Conservation (phyloP, 2,888 invertebrate genomes). For the Caenorhabditis uteleia region DNA sequence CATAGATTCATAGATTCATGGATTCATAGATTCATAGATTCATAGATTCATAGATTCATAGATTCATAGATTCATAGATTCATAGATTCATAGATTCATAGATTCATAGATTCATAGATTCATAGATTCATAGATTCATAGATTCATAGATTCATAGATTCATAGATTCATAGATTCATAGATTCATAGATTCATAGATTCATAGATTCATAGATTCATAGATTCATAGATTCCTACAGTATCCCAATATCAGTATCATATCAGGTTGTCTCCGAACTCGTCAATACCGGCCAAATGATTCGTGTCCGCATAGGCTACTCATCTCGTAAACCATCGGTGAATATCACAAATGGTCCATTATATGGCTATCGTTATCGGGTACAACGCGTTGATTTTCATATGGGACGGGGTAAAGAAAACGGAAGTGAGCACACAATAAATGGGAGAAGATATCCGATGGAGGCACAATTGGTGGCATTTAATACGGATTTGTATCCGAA, state of each 20-base stretch:
- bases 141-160: too few species aligned
- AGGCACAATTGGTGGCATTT: slow-evolving; percentile 97
- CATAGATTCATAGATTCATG: too few species aligned
- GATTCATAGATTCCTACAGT: neutral
- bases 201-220: too few species aligned
- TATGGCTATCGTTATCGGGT: slow-evolving; percentile 55
- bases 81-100: too few species aligned
- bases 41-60: too few species aligned
- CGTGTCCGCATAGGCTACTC: slow-evolving; percentile 55
- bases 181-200: too few species aligned
- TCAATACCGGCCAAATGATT: slow-evolving; percentile 62
- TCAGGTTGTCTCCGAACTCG: slow-evolving; percentile 52
- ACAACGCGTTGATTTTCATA: slow-evolving; percentile 75
- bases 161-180: too few species aligned
- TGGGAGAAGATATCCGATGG: slow-evolving; percentile 92
- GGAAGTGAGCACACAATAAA: slow-evolving; percentile 96
- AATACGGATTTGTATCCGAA: slow-evolving; percentile 95
- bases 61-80: too few species aligned
- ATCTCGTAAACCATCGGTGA: slow-evolving; percentile 77
- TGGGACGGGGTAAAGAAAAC: slow-evolving; percentile 83
- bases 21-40: too few species aligned
- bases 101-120: too few species aligned
- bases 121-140: too few species aligned
- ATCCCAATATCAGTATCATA: slow-evolving; percentile 1
- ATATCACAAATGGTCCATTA: slow-evolving; percentile 54